Evolutionary conservation across 2,888 invertebrate species (phyloP).

Genomic region (Phortica magna): DNA sequence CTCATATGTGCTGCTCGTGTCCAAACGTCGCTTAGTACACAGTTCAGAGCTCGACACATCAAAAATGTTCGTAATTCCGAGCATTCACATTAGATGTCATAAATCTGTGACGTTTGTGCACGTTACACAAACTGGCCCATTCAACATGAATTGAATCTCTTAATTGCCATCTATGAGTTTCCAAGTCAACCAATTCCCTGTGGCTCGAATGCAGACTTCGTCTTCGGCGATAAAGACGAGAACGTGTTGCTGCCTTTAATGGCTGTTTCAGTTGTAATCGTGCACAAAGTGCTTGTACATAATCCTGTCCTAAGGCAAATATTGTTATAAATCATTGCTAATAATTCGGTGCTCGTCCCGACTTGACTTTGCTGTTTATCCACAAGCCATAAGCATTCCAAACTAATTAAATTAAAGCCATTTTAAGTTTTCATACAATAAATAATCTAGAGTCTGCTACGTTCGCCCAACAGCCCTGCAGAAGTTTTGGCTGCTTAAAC

Average conservation of each 20-base stretch:
- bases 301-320: not conserved
- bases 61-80: not conserved
- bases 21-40: not conserved
- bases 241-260: not conserved
- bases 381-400: not conserved
- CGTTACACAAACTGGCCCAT: not conserved
- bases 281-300: not conserved
- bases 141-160: slow-evolving; percentile 12
- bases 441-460: no score
- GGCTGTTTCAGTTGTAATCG: not conserved
- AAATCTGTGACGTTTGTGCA: slow-evolving; percentile 17
- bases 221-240: not conserved
- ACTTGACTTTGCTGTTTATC: not conserved
- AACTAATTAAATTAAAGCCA: no score
- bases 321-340: not conserved
- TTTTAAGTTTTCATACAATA: no score
- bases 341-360: not conserved
- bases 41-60: not conserved
- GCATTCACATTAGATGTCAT: slow-evolving; percentile 1
- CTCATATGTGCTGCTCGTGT: not conserved
- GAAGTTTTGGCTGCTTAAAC: no score
- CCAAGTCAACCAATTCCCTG: not conserved
- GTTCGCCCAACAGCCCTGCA: no score
- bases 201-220: not conserved
- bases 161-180: not conserved